A percentile compares a stretch with the other conserved stretches of the same genome.
Evolutionary conservation across 35 echinoderm and acorn worm species (phyloP).

Genomic region (Chiridota heheva): DNA sequence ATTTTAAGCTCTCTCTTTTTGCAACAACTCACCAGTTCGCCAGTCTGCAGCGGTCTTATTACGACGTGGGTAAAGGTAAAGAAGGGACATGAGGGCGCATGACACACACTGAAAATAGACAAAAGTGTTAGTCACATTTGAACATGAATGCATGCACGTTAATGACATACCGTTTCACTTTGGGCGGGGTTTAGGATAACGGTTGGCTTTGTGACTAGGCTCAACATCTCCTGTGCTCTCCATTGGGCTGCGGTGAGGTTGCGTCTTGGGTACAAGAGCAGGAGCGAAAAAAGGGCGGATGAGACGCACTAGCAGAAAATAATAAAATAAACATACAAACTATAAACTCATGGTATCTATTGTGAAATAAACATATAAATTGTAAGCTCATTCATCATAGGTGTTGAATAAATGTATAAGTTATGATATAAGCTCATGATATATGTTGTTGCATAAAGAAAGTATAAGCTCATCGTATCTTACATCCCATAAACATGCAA

Average conservation of each 20-base stretch:
- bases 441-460: too few species aligned
- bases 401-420: too few species aligned
- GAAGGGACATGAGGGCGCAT: slow-evolving; percentile 77
- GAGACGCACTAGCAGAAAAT: slow-evolving; percentile 59
- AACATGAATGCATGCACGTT: not conserved
- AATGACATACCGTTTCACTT: slow-evolving; percentile 90
- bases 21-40: slow-evolving; percentile 87
- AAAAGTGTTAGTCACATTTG: not conserved
- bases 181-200: slow-evolving; percentile 95
- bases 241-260: slow-evolving; percentile 86
- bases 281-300: slow-evolving; percentile 79
- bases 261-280: slow-evolving; percentile 85
- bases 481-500: too few species aligned
- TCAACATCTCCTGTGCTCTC: slow-evolving; percentile 93
- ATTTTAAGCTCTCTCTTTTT: too few species aligned
- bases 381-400: too few species aligned
- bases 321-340: not conserved
- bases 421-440: too few species aligned
- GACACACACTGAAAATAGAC: slow-evolving; percentile 58
- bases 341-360: too few species aligned
- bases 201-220: slow-evolving; percentile 89
- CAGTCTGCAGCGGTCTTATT: slow-evolving; percentile 84
- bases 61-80: slow-evolving; percentile 84
- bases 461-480: too few species aligned
- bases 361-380: too few species aligned